A percentile compares a stretch with the other conserved stretches of the same genome.
These are phyloP conservation scores for Hybognathus amarus DNA, from an alignment of 2,797 vertebrate genomes.

Conservation along the genomic window DNA sequence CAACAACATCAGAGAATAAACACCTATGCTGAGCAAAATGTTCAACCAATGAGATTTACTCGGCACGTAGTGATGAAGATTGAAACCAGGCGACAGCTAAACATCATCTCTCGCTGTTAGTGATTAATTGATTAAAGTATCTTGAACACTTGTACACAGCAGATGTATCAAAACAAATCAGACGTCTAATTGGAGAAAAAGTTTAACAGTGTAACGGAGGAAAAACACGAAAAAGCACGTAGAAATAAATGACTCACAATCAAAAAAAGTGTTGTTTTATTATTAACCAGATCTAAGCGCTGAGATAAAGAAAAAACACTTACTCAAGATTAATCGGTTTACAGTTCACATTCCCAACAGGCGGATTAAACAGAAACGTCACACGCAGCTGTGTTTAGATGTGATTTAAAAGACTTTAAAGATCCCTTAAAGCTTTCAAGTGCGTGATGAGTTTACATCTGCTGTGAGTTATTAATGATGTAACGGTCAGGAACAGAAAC, in stretches of 20 bases:
- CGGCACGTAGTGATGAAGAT: background rate
- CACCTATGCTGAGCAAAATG: no score
- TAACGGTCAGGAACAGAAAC: conserved; percentile 5
- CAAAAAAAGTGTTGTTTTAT: background rate
- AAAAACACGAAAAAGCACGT: background rate
- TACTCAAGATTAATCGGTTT: conserved; percentile 20
- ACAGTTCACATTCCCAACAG: conserved; percentile 17
- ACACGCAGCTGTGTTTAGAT: background rate
- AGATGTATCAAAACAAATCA: background rate
- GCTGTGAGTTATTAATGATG: conserved; percentile 22
- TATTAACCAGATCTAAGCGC: conserved; percentile 25
- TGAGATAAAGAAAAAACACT: conserved; percentile 5
- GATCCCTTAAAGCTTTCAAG: background rate
- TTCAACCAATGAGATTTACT: background rate
- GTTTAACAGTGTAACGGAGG: background rate
- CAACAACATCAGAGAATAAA: background rate
- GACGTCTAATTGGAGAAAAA: background rate
- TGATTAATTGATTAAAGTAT: background rate
- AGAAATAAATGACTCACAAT: background rate
- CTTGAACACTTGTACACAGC: background rate
- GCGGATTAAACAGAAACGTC: background rate
- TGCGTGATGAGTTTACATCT: background rate
- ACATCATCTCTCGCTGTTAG: background rate
- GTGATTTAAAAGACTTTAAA: background rate
- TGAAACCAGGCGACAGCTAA: background rate